phyloP scores from a whole-genome alignment of 2,888 invertebrate genomes.

The Coecobrya sp. region DNA sequence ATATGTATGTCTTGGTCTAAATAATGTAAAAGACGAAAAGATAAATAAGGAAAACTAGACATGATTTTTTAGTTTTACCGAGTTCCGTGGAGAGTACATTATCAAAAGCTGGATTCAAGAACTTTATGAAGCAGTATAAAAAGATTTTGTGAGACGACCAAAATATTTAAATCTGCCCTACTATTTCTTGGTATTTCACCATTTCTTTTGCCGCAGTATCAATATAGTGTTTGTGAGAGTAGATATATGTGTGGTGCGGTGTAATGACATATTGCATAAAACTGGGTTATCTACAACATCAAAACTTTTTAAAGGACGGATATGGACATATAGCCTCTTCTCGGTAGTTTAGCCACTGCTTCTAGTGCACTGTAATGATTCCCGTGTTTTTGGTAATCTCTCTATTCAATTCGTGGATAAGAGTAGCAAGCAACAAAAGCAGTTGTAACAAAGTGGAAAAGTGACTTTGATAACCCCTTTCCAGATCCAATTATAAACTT shows the following conservation, averaged over 20 bases:
- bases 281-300: conserved; percentile 45
- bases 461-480: conserved; percentile 77
- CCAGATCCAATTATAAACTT: conserved; percentile 79
- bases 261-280: conserved; percentile 17
- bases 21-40: conserved; percentile 13
- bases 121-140: conserved; percentile 8
- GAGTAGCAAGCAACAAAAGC: conserved; percentile 19
- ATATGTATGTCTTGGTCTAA: too few relatives aligned
- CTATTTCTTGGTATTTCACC: neutral
- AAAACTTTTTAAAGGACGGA: conserved; percentile 35
- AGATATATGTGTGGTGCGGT: neutral
- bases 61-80: conserved; percentile 11
- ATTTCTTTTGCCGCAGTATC: neutral
- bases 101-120: neutral
- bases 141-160: neutral
- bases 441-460: conserved; percentile 69
- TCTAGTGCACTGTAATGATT: conserved; percentile 48
- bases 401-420: conserved; percentile 9
- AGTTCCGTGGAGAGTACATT: neutral
- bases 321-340: conserved; percentile 18
- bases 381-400: conserved; percentile 41
- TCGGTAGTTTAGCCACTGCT: neutral
- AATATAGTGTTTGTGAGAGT: neutral
- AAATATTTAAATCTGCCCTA: neutral
- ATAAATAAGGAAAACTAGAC: conserved; percentile 35